These are phyloP conservation scores for Flexamia atlantica DNA, from an alignment of 2,888 invertebrate genomes.

Conservation along the genomic window DNA sequence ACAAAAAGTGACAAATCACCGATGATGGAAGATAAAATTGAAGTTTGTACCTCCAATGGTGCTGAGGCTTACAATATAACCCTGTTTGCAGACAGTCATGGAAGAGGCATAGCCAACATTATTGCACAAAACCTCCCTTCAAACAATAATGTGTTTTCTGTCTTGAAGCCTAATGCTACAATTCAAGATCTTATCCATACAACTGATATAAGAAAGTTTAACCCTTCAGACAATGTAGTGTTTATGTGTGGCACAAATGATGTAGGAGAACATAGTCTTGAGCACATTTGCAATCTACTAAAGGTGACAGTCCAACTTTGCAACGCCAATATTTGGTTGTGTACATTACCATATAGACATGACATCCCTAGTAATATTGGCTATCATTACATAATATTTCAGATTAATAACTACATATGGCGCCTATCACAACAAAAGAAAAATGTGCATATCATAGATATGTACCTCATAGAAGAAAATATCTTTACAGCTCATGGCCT, in stretches of 20 bases:
- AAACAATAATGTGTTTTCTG: neutral
- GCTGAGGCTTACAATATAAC: neutral
- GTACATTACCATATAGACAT: neutral
- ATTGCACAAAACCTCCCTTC: neutral
- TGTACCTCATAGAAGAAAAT: neutral
- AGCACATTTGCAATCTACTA: neutral
- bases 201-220: neutral
- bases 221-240: neutral
- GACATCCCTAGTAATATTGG: neutral
- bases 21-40: neutral
- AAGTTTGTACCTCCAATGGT: neutral
- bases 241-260: constrained; percentile 2
- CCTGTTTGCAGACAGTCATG: neutral
- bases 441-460: neutral
- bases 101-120: neutral
- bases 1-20: neutral
- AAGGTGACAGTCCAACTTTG: neutral
- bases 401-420: neutral
- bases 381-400: neutral
- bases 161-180: neutral
- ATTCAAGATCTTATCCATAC: neutral
- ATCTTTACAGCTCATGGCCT: neutral
- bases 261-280: neutral
- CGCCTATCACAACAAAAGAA: neutral
- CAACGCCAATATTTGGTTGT: neutral